A percentile compares a stretch with the other conserved stretches of the same genome.
phyloP scores from a whole-genome alignment of 2,113 vertebrate species.

The Eudyptes chrysolophus region DNA sequence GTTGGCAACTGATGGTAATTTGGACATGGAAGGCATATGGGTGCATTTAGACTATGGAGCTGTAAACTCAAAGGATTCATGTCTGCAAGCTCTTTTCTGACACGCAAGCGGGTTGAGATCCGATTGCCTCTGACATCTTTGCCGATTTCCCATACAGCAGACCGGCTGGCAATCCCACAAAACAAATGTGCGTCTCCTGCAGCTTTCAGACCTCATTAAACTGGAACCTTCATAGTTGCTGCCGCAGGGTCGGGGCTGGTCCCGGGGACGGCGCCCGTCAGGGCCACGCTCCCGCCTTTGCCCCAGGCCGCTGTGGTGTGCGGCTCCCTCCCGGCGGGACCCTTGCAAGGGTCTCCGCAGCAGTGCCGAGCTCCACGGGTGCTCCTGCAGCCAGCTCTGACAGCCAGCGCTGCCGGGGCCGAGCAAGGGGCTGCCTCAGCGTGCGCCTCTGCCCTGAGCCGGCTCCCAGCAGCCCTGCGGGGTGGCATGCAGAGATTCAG shows the following conservation, averaged over 20 bases:
- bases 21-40: neutral
- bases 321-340: fast-evolving
- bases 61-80: neutral
- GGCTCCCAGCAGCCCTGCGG: neutral
- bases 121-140: conserved; percentile 17
- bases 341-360: fast-evolving
- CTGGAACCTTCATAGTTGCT: neutral
- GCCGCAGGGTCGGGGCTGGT: neutral
- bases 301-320: fast-evolving
- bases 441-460: neutral
- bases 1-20: neutral
- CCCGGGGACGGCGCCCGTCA: fast-evolving
- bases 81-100: neutral
- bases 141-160: neutral
- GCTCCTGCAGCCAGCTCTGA: neutral
- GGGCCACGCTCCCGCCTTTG: fast-evolving
- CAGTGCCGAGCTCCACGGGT: neutral
- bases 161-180: neutral
- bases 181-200: fast-evolving
- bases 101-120: neutral
- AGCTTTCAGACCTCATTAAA: conserved; percentile 2
- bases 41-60: neutral
- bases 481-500: neutral
- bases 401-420: neutral
- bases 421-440: fast-evolving